These are phyloP conservation scores for Agrotis puta DNA, from an alignment of 2,888 invertebrate species.

Conservation along the genomic window DNA sequence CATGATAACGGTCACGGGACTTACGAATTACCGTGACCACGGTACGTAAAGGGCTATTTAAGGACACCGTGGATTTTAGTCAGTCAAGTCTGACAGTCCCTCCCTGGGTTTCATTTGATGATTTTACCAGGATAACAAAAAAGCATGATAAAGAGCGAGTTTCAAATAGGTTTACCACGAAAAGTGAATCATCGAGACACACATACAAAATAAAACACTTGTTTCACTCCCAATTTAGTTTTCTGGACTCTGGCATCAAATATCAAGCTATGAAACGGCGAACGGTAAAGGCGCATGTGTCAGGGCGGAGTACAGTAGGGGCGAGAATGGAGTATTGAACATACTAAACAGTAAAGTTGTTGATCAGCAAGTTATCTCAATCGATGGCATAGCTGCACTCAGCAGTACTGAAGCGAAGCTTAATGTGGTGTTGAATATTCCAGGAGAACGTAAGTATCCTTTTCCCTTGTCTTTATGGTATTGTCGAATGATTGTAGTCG, in stretches of 20 bases:
- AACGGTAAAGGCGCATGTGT: constrained; percentile 75
- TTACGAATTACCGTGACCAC: no score
- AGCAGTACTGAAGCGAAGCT: constrained; percentile 75
- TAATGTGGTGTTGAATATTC: constrained; percentile 76
- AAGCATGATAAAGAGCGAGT: no score
- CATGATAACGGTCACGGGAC: no score
- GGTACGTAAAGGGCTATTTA: no score
- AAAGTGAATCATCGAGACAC: no score
- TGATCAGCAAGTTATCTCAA: constrained; percentile 72
- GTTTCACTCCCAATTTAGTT: constrained; percentile 73
- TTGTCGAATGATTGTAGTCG: not conserved
- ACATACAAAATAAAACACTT: no score
- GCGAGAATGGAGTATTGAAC: constrained; percentile 67
- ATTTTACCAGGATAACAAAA: no score
- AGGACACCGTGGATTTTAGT: no score
- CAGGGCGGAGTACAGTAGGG: constrained; percentile 76
- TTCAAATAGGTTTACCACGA: no score
- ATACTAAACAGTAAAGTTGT: constrained; percentile 83
- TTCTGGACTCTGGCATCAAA: constrained; percentile 81
- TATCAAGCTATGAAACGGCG: constrained; percentile 78
- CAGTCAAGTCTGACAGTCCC: no score
- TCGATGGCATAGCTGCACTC: constrained; percentile 78
- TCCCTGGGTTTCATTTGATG: no score
- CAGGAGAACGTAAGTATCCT: constrained; percentile 69
- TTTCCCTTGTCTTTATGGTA: not conserved